Base-by-base conservation (phyloP, 2,797 vertebrate genomes). In the Gambelia wislizenii region DNA sequence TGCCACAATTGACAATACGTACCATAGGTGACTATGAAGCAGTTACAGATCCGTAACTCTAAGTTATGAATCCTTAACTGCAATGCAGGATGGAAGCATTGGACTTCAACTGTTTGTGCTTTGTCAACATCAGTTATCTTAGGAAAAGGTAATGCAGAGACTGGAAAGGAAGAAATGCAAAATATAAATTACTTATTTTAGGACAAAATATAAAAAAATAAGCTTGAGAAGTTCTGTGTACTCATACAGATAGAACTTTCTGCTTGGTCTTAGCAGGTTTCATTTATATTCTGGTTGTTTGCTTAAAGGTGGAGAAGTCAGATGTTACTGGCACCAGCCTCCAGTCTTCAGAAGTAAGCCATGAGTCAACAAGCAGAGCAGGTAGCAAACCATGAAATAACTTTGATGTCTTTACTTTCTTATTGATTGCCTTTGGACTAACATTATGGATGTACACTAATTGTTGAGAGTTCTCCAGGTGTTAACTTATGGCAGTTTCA, bases 341-440 rank as follows among this genome's bases (percentile, higher is more conserved):
- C 47, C 72, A 61, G 88, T 88, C 89, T 80, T 91, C 94, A 44
- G 92, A 93, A 89, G 76, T 91, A 90, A 91, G 92, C 92, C 91
- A 94, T 95, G 85, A 91, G 85, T 95, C 95, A 80, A 90, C 86
- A 44, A 86, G 78, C 20, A 1, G 56, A 92, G 92, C 94, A 97
- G 96, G 97, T 97, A 96, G 95, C 20, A 81, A 83, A 67, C 36
- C 59, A 1, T 79, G 79, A 12, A 0, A 10, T 8, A 82, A 49
- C 27, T 42, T 30, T 49, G 0, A 1, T 18, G 6, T 16, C 13
- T 67, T 61, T 84, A 80, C 61, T 9, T 67, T 20, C 33, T 85
- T 36, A 61, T 56, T 74, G 47, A n/a, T 85, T 64, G 2, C 74
- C 5, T 77, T 87, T 61, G 39, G 44, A 42, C 47, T 47, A 79